Conservation (phyloP, 1,140 invertebrate species). For the Penaeus indicus region DNA sequence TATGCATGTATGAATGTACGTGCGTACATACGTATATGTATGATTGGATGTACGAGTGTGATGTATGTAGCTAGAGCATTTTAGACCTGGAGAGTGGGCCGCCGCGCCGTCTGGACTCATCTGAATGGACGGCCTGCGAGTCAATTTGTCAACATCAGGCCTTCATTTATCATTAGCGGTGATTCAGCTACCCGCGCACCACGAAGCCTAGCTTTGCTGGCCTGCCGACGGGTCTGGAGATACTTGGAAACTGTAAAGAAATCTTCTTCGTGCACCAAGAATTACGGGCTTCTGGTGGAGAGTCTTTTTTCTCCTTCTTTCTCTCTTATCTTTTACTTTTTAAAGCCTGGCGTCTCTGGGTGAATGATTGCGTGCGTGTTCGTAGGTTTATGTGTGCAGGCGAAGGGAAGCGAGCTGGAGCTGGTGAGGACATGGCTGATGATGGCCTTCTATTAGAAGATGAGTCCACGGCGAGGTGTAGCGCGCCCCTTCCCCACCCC, state of each 20-base stretch:
- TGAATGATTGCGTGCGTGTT: too few relatives aligned
- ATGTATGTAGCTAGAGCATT: too few relatives aligned
- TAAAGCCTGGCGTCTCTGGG: too few relatives aligned
- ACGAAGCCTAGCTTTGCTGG: constrained; percentile 10
- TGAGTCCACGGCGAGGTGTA: too few relatives aligned
- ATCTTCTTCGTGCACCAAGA: too few relatives aligned
- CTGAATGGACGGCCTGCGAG: constrained; percentile 40
- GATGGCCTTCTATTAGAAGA: too few relatives aligned
- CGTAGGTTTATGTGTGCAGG: not conserved
- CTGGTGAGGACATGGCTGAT: not conserved
- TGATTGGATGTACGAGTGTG: not conserved
- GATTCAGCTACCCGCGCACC: constrained; percentile 48
- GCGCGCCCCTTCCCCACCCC: too few relatives aligned
- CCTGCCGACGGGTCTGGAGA: constrained; percentile 22
- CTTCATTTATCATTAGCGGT: constrained; percentile 60
- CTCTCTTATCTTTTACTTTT: too few relatives aligned
- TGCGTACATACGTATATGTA: not conserved
- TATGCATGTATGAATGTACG: not conserved
- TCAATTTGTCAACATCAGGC: constrained; percentile 57
- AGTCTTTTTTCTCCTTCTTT: too few relatives aligned
- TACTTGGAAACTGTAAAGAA: constrained; percentile 32
- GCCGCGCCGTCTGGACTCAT: constrained; percentile 42
- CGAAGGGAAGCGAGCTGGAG: constrained; percentile 6
- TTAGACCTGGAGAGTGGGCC: not conserved
- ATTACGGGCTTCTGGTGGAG: too few relatives aligned